These are phyloP conservation scores for Ellobium chinense DNA, from an alignment of 2,888 invertebrate species.

Conservation along the genomic window DNA sequence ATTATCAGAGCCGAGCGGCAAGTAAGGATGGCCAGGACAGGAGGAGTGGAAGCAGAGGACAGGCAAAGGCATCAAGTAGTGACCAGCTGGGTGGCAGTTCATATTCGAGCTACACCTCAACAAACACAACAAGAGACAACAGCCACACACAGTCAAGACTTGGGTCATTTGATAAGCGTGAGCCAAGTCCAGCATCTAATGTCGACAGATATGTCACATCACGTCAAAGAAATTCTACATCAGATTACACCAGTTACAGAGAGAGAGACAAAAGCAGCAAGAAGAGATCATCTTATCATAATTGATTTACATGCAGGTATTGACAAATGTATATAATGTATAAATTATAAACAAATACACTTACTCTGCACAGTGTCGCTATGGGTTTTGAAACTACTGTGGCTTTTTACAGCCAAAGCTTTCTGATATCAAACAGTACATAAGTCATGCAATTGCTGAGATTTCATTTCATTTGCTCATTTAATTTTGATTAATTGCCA, in stretches of 20 bases:
- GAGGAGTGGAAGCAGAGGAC: background rate
- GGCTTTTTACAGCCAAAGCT: too few species aligned
- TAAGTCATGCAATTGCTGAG: too few species aligned
- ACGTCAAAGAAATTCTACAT: background rate
- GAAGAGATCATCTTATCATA: conserved; percentile 4
- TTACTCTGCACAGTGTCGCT: too few species aligned
- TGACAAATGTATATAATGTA: too few species aligned
- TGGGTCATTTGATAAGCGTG: background rate
- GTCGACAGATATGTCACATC: conserved; percentile 13
- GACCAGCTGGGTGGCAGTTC: background rate
- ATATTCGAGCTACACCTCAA: background rate
- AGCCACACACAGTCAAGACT: background rate
- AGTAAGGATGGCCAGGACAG: background rate
- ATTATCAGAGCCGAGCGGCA: background rate
- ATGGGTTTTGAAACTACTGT: too few species aligned
- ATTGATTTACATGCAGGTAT: too few species aligned
- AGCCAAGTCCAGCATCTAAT: background rate
- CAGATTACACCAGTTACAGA: background rate
- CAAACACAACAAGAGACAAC: background rate
- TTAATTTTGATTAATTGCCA: too few species aligned
- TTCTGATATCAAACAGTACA: too few species aligned
- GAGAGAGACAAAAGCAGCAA: background rate
- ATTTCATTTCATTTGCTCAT: too few species aligned
- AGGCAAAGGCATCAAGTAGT: background rate
- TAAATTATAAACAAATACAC: too few species aligned